Base-by-base conservation (phyloP, 2,888 invertebrate species). In the Dryomyza anilis region DNA sequence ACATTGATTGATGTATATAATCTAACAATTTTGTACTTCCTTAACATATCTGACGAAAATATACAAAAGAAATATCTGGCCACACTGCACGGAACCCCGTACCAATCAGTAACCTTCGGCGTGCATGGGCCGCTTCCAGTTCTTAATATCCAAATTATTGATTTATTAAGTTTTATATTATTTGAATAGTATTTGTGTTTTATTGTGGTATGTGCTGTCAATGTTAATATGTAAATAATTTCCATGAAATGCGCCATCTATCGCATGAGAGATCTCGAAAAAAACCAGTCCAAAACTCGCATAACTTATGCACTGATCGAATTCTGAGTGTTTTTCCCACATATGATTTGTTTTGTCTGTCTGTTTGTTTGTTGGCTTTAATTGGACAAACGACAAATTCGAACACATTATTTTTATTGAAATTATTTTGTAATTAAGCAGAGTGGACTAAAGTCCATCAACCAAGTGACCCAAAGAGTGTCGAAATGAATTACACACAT, bases 261-360 rank as follows among this genome's bases (percentile, higher is more conserved):
- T 50, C 36, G 36, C 10, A 21, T 3, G 27, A 29, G 43, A 58
- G 33, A 58, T 46, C 45, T 46, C 21, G 10, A 36, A 23, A 19
- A 52, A 27, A 25, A 52, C 27, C 27, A 27, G 19, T 7, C 27
- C 33, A 36, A 12, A 12, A 6, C 16, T 27, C 19, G 10, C 71
- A 77, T 77, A 75, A 72, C 71, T 71, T 77, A 77, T 75, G 76
- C 77, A 74, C 74, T 76, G 76, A 77, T 76, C 71, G 70, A 70
- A 36, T 52, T 64, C 46, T 55, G 50, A 66, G 60, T 50, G 48
- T 19, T 50, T 50, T n/a, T n/a, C n/a, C n/a, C n/a, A n/a, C n/a
- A n/a, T n/a, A n/a, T n/a, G n/a, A n/a, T n/a, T n/a, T n/a, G n/a
- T n/a, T n/a, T n/a, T n/a, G n/a, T n/a, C n/a, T n/a, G n/a, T n/a